phyloP scores from a whole-genome alignment of 2,113 vertebrate genomes.

The Gambusia holbrooki region DNA sequence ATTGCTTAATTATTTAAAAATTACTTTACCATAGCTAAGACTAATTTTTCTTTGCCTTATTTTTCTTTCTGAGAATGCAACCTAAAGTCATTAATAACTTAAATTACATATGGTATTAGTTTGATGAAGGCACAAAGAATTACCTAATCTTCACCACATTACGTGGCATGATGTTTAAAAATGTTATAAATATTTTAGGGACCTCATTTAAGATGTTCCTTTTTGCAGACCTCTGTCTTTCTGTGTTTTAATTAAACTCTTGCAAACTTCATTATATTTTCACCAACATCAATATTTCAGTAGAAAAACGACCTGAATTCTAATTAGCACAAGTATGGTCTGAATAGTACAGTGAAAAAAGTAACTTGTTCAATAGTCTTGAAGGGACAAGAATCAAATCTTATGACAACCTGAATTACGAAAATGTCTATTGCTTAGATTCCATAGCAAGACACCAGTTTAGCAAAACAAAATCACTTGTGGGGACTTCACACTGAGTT shows the following conservation, averaged over 20 bases:
- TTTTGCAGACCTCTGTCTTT: background rate
- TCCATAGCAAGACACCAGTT: too few species aligned
- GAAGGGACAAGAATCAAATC: background rate
- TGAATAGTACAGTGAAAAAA: background rate
- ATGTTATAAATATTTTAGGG: background rate
- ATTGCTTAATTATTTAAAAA: background rate
- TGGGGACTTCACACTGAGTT: too few species aligned
- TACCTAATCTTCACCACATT: background rate
- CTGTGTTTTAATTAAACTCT: background rate
- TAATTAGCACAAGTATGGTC: background rate
- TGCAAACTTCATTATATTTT: conserved; percentile 1
- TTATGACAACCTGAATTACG: too few species aligned
- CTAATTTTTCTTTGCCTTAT: background rate
- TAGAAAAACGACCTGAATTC: background rate
- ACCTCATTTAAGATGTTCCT: background rate
- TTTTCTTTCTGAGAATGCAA: background rate
- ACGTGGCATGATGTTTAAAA: background rate
- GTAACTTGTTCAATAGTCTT: background rate
- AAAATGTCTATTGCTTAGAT: too few species aligned
- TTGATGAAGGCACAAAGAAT: background rate
- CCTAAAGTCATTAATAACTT: background rate
- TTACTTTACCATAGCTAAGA: background rate
- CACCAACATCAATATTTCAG: background rate
- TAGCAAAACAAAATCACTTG: background rate
- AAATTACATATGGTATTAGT: background rate